Conservation (phyloP, 2,888 invertebrate species). For the Pseudococcus viburni region DNA sequence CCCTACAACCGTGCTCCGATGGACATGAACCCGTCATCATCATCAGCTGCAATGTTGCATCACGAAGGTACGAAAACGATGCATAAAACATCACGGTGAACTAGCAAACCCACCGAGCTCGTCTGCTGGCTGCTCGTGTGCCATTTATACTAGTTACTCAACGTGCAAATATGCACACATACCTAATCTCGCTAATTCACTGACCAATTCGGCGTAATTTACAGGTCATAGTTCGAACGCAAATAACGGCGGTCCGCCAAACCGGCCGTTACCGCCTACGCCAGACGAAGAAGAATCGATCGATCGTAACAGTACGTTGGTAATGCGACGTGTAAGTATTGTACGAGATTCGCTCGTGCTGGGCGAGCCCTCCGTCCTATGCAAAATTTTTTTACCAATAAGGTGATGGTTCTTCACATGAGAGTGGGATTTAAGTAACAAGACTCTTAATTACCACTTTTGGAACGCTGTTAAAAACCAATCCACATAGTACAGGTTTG, state of each 20-base stretch:
- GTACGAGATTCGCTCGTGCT: not conserved
- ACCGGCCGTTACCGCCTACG: conserved; percentile 93
- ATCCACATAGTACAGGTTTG: not conserved
- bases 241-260: conserved; percentile 79
- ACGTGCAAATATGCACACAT: not conserved
- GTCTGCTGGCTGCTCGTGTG: not conserved
- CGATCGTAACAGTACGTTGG: conserved; percentile 91
- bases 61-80: conserved; percentile 71
- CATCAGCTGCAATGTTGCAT: conserved; percentile 70
- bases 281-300: conserved; percentile 92
- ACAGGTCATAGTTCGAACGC: conserved; percentile 66
- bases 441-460: conserved; percentile 60
- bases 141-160: not conserved
- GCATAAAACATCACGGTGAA: not conserved
- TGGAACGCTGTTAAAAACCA: conserved; percentile 29
- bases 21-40: conserved; percentile 57
- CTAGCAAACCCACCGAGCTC: not conserved
- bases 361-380: not conserved
- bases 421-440: conserved; percentile 58
- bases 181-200: not conserved
- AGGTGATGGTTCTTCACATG: conserved; percentile 58
- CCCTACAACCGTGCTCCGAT: conserved; percentile 52
- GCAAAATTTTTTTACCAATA: conserved; percentile 34
- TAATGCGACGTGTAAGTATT: conserved; percentile 89
- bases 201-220: conserved; percentile 65